Conservation (phyloP, 2,888 invertebrate genomes). For the Neoascia interrupta region DNA sequence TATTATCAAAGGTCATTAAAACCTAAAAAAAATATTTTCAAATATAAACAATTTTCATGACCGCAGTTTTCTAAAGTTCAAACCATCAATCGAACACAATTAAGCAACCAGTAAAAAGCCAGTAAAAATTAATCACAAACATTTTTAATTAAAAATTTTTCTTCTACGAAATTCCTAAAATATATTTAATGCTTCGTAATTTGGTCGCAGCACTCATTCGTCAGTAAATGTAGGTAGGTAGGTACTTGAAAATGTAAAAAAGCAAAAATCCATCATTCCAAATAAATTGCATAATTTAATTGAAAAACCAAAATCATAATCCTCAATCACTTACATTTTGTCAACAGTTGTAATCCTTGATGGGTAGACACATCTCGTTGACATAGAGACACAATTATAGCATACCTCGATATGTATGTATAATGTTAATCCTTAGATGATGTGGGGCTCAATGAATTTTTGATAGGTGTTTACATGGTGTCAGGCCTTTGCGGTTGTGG, state of each 20-base stretch:
- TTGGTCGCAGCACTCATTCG: no score
- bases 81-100: no score
- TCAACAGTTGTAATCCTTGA: slow-evolving; percentile 56
- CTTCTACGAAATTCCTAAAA: no score
- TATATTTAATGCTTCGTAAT: no score
- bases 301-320: slow-evolving; percentile 50
- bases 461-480: slow-evolving; percentile 4
- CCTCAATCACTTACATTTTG: slow-evolving; percentile 65
- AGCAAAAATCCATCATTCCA: background rate
- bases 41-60: no score
- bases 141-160: no score
- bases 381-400: background rate
- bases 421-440: slow-evolving; percentile 25
- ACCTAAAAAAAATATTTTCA: no score
- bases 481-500: background rate
- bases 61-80: no score
- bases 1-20: no score
- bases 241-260: background rate
- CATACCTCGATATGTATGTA: background rate
- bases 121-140: background rate
- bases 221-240: no score
- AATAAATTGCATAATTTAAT: slow-evolving; percentile 46
- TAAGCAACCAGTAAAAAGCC: background rate
- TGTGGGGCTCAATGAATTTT: no score
- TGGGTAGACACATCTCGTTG: slow-evolving; percentile 17